phyloP scores from a whole-genome alignment of 2,888 invertebrate genomes.

The Phlogophora meticulosa region DNA sequence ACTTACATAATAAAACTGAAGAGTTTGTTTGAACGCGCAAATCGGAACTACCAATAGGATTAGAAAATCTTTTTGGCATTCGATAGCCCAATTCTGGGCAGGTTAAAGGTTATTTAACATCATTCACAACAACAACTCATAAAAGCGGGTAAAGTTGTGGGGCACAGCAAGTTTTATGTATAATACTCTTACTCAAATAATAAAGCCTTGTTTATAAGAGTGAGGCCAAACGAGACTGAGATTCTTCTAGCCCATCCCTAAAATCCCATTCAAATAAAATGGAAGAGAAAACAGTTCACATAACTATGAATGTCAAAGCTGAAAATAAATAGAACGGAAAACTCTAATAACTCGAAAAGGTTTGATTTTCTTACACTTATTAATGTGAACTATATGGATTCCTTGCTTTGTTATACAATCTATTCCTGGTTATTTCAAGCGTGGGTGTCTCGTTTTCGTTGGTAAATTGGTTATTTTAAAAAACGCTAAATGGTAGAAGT shows the following conservation, averaged over 20 bases:
- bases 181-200: too few relatives aligned
- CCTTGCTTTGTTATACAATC: conserved; percentile 5
- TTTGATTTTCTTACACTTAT: conserved; percentile 9
- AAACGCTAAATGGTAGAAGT: background rate
- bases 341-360: background rate
- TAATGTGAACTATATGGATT: background rate
- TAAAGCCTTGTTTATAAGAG: background rate
- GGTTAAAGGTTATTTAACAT: too few relatives aligned
- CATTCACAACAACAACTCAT: too few relatives aligned
- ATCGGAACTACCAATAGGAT: too few relatives aligned
- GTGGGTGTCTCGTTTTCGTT: background rate
- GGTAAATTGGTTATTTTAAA: background rate
- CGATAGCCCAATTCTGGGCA: too few relatives aligned
- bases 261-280: too few relatives aligned
- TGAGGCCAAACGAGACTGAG: background rate
- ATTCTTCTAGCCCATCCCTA: background rate
- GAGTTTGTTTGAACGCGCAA: too few relatives aligned
- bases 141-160: too few relatives aligned
- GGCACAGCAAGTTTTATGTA: too few relatives aligned
- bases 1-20: too few relatives aligned
- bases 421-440: background rate
- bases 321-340: background rate
- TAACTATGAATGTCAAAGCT: background rate
- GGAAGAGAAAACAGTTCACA: background rate
- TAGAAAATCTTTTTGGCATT: too few relatives aligned